These are phyloP conservation scores for Tenebrosternarchus preto DNA, from an alignment of 2,113 vertebrate species.

Conservation along the genomic window DNA sequence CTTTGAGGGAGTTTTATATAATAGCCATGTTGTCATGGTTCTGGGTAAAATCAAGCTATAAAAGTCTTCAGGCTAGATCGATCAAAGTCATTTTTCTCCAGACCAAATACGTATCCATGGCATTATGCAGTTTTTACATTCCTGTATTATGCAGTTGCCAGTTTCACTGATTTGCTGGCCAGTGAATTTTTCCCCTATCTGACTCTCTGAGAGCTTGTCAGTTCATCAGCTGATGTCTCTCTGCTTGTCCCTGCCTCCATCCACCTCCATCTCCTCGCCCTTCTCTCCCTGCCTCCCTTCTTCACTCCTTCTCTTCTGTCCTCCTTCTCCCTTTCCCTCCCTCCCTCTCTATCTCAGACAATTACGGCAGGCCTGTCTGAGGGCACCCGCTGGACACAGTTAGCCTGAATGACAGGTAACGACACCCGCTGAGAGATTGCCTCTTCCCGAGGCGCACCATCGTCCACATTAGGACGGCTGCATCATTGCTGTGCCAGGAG, in stretches of 20 bases:
- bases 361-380: constrained; percentile 47
- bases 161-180: constrained; percentile 4
- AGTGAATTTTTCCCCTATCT: constrained; percentile 24
- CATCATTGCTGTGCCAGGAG: constrained; percentile 44
- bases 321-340: neutral
- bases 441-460: constrained; percentile 42
- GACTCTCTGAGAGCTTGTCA: constrained; percentile 28
- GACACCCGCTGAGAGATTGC: constrained; percentile 56
- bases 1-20: neutral
- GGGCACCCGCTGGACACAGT: constrained; percentile 48
- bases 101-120: constrained; percentile 12
- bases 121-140: constrained; percentile 1
- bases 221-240: constrained; percentile 29
- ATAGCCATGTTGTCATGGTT: neutral
- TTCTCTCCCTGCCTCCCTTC: neutral
- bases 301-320: neutral
- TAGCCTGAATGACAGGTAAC: constrained; percentile 59
- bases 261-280: constrained; percentile 25
- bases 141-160: neutral
- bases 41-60: neutral
- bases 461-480: constrained; percentile 40
- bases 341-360: constrained; percentile 34
- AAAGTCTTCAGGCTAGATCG: constrained; percentile 8
- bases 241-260: constrained; percentile 26
- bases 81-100: constrained; percentile 21